A percentile compares a stretch with the other conserved stretches of the same genome.
Evolutionary conservation across 2,113 vertebrate species (phyloP).

Genomic region (Syrrhaptes paradoxus): DNA sequence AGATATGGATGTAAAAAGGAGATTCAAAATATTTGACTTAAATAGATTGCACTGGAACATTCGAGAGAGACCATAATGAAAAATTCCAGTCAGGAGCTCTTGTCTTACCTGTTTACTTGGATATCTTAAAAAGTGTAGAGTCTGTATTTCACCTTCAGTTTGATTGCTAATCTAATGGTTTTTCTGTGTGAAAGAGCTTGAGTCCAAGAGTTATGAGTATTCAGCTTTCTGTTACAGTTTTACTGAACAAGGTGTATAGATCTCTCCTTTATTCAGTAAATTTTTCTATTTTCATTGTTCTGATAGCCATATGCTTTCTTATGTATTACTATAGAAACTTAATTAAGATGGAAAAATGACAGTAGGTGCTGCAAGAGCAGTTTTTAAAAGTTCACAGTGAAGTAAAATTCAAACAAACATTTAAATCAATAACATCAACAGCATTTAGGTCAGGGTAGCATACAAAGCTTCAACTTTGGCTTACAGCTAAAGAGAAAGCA

Average conservation of each 20-base stretch:
- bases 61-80: background rate
- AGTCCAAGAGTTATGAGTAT: background rate
- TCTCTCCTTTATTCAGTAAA: background rate
- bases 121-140: background rate
- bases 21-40: background rate
- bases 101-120: background rate
- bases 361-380: background rate
- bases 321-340: background rate
- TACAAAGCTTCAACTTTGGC: background rate
- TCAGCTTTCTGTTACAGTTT: background rate
- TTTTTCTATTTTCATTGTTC: background rate
- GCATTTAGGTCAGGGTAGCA: background rate
- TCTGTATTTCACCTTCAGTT: background rate
- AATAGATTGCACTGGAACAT: background rate
- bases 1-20: accelerated
- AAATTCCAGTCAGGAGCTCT: background rate
- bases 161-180: background rate
- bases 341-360: background rate
- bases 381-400: background rate
- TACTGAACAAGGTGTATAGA: background rate
- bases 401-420: background rate
- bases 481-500: background rate
- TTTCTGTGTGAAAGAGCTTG: background rate
- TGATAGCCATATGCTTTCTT: background rate
- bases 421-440: background rate